Percentiles rank a stretch among this genome's conserved stretches.
Conservation (phyloP, 2,113 vertebrate species). For the Chloropsis hardwickii region DNA sequence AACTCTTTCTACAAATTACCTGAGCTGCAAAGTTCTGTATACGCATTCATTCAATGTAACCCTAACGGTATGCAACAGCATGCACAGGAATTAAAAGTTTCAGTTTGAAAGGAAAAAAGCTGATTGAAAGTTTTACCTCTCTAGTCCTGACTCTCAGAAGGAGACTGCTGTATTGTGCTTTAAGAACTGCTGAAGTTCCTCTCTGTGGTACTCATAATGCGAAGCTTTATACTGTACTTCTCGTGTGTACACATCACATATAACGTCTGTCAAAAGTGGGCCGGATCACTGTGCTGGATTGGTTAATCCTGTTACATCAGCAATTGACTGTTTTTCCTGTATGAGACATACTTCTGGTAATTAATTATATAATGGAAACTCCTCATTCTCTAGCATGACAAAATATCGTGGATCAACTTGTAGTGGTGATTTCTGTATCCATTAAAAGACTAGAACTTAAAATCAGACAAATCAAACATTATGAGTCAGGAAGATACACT, state of each 20-base stretch:
- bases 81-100: slow-evolving; percentile 56
- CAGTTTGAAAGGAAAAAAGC: slow-evolving; percentile 51
- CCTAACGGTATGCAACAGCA: slow-evolving; percentile 22
- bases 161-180: slow-evolving; percentile 70
- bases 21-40: slow-evolving; percentile 44
- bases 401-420: slow-evolving; percentile 53
- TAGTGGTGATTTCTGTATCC: slow-evolving; percentile 49
- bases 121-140: slow-evolving; percentile 73
- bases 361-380: slow-evolving; percentile 79
- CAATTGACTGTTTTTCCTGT: slow-evolving; percentile 77
- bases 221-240: slow-evolving; percentile 79
- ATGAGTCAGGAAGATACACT: slow-evolving; percentile 50
- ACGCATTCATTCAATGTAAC: background rate
- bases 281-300: slow-evolving; percentile 72
- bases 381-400: slow-evolving; percentile 71
- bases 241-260: slow-evolving; percentile 70
- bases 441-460: slow-evolving; percentile 53
- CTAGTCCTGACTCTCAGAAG: slow-evolving; percentile 62
- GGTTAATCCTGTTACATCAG: slow-evolving; percentile 77
- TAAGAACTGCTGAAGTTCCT: slow-evolving; percentile 72
- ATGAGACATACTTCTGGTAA: slow-evolving; percentile 79
- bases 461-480: slow-evolving; percentile 51
- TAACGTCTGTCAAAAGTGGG: slow-evolving; percentile 71
- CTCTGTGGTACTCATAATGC: slow-evolving; percentile 69
- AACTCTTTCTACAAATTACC: slow-evolving; percentile 2